phyloP scores from a whole-genome alignment of 2,113 vertebrate genomes.

The Ovis aries region DNA sequence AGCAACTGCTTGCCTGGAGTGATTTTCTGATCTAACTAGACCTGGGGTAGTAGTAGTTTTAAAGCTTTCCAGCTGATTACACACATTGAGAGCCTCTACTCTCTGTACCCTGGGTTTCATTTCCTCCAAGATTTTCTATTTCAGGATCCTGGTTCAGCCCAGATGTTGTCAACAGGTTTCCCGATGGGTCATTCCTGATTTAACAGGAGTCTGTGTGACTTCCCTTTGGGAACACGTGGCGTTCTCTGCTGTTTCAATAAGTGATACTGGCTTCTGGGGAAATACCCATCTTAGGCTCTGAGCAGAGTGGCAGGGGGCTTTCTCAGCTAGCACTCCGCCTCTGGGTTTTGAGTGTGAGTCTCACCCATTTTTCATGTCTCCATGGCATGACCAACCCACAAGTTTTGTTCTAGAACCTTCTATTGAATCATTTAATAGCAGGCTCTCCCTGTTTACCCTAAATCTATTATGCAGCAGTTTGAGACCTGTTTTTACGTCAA shows the following conservation, averaged over 20 bases:
- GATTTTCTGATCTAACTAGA: background rate
- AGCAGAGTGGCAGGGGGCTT: background rate
- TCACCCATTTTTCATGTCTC: background rate
- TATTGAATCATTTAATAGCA: background rate
- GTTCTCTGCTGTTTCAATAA: background rate
- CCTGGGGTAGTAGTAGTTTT: background rate
- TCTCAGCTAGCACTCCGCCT: background rate
- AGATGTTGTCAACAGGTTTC: conserved; percentile 46
- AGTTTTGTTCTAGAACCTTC: conserved; percentile 13
- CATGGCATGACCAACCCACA: background rate
- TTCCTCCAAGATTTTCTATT: background rate
- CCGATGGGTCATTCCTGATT: conserved; percentile 24
- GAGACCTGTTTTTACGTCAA: background rate
- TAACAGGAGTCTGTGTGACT: background rate
- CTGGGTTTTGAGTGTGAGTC: background rate
- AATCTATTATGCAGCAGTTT: background rate
- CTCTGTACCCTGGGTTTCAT: background rate
- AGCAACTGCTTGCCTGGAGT: background rate
- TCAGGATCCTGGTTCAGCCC: background rate
- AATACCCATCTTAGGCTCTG: background rate
- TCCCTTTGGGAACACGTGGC: background rate
- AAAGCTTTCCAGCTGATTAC: background rate
- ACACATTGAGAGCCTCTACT: background rate
- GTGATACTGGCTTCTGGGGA: background rate
- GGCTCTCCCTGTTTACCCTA: background rate